A percentile compares a stretch with the other conserved stretches of the same genome.
Evolutionary conservation across 2,113 vertebrate genomes (phyloP).

Genomic region (Pelecanus crispus): DNA sequence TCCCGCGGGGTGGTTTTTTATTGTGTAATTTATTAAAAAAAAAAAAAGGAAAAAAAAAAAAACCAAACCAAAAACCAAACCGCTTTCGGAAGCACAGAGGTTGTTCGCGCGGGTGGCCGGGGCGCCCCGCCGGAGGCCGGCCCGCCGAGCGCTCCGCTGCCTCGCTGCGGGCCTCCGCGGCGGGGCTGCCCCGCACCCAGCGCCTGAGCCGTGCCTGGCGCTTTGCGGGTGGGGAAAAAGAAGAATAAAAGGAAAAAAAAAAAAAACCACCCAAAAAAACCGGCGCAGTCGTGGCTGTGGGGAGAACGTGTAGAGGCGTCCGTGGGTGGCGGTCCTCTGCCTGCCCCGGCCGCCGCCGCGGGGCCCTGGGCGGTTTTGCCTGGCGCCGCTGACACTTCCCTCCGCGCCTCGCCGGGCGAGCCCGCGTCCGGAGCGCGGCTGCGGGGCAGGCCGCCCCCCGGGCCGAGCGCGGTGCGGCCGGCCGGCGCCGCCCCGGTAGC

Average conservation of each 20-base stretch:
- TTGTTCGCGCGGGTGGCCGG: too few relatives aligned
- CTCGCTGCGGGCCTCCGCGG: neutral
- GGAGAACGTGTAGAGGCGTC: rapidly evolving
- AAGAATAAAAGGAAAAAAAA: neutral
- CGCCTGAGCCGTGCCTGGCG: too few relatives aligned
- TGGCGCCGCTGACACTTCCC: neutral
- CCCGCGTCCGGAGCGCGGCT: too few relatives aligned
- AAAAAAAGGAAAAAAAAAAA: neutral
- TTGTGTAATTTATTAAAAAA: constrained; percentile 21
- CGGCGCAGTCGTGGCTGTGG: neutral
- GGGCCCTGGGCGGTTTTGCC: neutral
- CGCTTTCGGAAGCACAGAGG: too few relatives aligned
- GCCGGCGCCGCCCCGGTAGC: neutral
- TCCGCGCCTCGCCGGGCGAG: too few relatives aligned
- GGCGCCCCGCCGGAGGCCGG: too few relatives aligned
- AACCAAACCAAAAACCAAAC: neutral
- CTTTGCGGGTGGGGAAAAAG: too few relatives aligned
- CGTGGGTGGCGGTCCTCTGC: rapidly evolving
- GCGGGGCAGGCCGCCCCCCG: too few relatives aligned
- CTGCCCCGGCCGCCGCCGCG: neutral
- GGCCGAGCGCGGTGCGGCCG: too few relatives aligned
- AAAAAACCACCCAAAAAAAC: too few relatives aligned
- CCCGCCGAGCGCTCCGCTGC: neutral
- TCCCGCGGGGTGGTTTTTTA: neutral
- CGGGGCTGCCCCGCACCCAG: too few relatives aligned